These are phyloP conservation scores for Dromius quadrimaculatus DNA, from an alignment of 2,888 invertebrate genomes.

Conservation along the genomic window DNA sequence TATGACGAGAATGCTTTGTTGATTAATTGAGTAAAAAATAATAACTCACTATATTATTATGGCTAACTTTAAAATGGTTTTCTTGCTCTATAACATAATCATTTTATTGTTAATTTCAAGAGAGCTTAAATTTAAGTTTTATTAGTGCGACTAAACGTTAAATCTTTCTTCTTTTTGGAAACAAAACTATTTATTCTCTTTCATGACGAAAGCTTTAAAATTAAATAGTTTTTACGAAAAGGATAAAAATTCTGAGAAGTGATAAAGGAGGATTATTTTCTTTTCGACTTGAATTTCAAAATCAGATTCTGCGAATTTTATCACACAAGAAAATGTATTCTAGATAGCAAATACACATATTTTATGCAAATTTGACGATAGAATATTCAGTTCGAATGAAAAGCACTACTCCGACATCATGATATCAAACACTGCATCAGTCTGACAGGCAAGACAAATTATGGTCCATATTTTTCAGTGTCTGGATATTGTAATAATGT, in stretches of 20 bases:
- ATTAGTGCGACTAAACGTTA: slow-evolving; percentile 1
- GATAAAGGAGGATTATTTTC: slow-evolving; percentile 2
- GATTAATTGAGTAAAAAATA: no score
- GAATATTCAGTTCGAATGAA: slow-evolving; percentile 1
- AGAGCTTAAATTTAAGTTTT: slow-evolving; percentile 12
- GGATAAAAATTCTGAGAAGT: slow-evolving; percentile 18
- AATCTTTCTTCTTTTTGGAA: neutral
- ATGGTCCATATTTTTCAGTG: no score
- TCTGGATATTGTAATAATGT: no score
- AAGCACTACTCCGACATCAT: neutral
- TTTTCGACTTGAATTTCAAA: neutral
- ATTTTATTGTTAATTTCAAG: no score
- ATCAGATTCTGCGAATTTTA: neutral
- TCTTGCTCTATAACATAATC: no score
- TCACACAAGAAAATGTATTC: neutral
- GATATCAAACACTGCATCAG: no score
- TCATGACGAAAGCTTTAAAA: slow-evolving; percentile 10
- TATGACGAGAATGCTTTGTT: no score
- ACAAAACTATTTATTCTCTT: neutral
- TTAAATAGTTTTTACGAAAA: neutral
- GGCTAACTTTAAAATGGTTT: no score
- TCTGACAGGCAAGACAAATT: no score
- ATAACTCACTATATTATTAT: no score
- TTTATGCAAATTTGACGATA: slow-evolving; percentile 4
- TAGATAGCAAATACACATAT: neutral